Percentiles rank a stretch among this genome's conserved stretches.
phyloP scores from a whole-genome alignment of 2,113 vertebrate species.

The Marmota flaviventris region DNA sequence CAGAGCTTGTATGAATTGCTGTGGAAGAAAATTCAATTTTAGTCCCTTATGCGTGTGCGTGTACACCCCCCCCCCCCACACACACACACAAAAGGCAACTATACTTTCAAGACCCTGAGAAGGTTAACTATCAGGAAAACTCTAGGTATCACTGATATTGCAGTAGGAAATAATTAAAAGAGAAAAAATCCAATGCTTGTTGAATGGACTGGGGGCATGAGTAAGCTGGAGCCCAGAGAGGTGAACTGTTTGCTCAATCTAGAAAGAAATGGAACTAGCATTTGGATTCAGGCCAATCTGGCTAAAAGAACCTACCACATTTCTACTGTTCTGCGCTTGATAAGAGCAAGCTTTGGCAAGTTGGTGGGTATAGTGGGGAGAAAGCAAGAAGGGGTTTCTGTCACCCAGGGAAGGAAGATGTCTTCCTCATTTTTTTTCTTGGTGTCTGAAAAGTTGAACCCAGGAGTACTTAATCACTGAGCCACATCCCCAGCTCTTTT shows the following conservation, averaged over 20 bases:
- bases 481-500: no score
- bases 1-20: not conserved
- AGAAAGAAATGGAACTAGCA: not conserved
- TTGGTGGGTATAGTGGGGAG: not conserved
- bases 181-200: not conserved
- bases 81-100: not conserved
- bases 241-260: not conserved
- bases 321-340: not conserved
- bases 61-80: not conserved
- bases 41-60: not conserved
- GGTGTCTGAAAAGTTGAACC: no score
- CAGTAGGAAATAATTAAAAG: not conserved
- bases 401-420: not conserved
- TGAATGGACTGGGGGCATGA: not conserved
- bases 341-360: not conserved
- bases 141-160: not conserved
- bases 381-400: not conserved
- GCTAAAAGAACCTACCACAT: not conserved
- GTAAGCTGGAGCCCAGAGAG: not conserved
- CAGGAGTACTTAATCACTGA: no score
- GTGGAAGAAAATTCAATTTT: not conserved
- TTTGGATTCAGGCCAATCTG: not conserved
- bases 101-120: not conserved
- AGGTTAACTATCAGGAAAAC: not conserved
- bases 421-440: not conserved